Evolutionary conservation across 2,888 invertebrate genomes (phyloP).

Genomic region (Serrognathus titanus): DNA sequence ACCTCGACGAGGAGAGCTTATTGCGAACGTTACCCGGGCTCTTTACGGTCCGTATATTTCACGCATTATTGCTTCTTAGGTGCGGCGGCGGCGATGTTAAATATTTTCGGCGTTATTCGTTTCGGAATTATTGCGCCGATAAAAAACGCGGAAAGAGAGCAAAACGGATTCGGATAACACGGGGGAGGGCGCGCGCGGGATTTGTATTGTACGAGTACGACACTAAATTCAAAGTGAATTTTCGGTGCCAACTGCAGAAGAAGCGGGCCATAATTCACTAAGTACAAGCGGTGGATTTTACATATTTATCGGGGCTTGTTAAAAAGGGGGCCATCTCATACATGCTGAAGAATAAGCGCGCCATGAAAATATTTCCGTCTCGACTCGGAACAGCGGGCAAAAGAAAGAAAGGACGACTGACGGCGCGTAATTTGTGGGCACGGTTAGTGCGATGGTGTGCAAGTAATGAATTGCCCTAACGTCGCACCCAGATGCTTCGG

Average conservation of each 20-base stretch:
- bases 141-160: background rate
- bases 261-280: background rate
- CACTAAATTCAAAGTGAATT: background rate
- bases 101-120: too few relatives aligned
- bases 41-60: too few relatives aligned
- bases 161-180: too few relatives aligned
- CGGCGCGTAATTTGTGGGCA: background rate
- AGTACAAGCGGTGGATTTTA: background rate
- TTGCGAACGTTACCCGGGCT: background rate
- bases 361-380: background rate
- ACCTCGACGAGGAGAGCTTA: background rate
- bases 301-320: background rate
- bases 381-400: background rate
- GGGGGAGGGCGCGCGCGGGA: too few relatives aligned
- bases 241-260: background rate
- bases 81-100: too few relatives aligned
- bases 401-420: background rate
- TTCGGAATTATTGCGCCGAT: background rate
- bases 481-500: slow-evolving; percentile 6
- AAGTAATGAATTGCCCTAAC: slow-evolving; percentile 7
- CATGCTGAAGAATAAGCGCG: background rate
- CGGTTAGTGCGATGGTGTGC: slow-evolving; percentile 2
- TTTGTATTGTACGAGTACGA: too few relatives aligned
- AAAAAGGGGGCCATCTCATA: background rate
- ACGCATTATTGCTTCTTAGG: too few relatives aligned